Evolutionary conservation across 2,797 vertebrate genomes (phyloP), one percentile per base, ranked within the genome.

Genomic region (Phoebastria nigripes): DNA sequence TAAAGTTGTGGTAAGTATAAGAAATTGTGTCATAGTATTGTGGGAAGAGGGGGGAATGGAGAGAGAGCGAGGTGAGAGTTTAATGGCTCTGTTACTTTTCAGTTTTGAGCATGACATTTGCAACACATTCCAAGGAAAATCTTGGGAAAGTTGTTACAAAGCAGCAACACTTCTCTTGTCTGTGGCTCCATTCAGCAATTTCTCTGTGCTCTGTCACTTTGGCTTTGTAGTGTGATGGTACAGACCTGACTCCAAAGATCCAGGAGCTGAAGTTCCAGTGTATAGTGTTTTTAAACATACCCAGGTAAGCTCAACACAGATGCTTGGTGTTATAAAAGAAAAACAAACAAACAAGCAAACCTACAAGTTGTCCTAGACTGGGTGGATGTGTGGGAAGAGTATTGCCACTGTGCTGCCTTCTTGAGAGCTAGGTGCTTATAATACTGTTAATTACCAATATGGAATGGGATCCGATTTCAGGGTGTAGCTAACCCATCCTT

Each of bases 201-300:
- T 83, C 95, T 94, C 83, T 97, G 95, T 97, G 85, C 92, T 95
- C 92, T 95, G 96, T 96, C 97, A 93, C 92, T 96, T 96, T 96
- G 88, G 79, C 94, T 97, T 97, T 97, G 74, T 98, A 99, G 99
- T 99, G 99, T 96, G 99, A 99, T 61, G 99, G 99, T 65, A 99
- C 99, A 55, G 99, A 99, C 97, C 98, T 99, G 93, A 99, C 99
- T 69, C 98, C 99, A 91, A 99, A 99, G 98, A 99, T 99, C 98
- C 99, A 99, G 98, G 99, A 99, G 97, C 98, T 99, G 98, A 99
- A 99, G 97, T 99, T 99, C 97, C 99, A 99, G 98, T 99, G 99
- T 98, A 99, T 99, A 94, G 99, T 99, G 98, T 99, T 99, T 98
- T 99, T 99, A 97, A 99, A 99, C 98, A 99, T 99, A 98, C 99